Percentiles rank a stretch among this genome's conserved stretches.
phyloP scores from a whole-genome alignment of 2,888 invertebrate genomes.

The Heliconius ethilla region DNA sequence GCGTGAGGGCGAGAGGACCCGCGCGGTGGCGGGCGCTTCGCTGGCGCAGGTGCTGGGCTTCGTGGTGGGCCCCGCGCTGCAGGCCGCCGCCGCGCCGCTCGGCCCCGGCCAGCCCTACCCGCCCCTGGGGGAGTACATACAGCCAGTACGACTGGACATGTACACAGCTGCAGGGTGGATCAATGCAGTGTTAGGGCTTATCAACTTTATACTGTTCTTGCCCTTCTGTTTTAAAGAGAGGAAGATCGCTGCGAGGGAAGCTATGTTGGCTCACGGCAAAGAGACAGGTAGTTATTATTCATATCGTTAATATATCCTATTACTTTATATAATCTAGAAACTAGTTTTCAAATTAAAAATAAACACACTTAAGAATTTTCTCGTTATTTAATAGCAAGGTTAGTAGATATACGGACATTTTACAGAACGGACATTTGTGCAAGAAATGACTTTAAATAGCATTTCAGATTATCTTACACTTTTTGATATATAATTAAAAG shows the following conservation, averaged over 20 bases:
- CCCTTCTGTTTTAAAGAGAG: constrained; percentile 89
- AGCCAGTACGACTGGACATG: constrained; percentile 88
- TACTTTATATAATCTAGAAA: neutral
- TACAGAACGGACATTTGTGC: too few species aligned
- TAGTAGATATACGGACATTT: too few species aligned
- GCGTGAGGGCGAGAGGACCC: constrained; percentile 88
- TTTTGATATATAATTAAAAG: too few species aligned
- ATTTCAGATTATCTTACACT: too few species aligned
- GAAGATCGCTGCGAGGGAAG: constrained; percentile 89
- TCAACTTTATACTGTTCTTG: constrained; percentile 88
- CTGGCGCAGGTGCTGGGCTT: constrained; percentile 93
- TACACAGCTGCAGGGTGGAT: constrained; percentile 94
- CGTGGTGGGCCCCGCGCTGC: constrained; percentile 91
- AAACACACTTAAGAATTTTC: neutral
- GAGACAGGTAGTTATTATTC: constrained; percentile 74
- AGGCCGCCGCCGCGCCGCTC: constrained; percentile 90
- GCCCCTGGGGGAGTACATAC: constrained; percentile 72
- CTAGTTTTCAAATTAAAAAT: neutral
- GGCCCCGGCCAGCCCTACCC: constrained; percentile 80
- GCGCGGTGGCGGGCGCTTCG: constrained; percentile 91
- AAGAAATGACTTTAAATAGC: too few species aligned
- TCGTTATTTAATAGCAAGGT: neutral
- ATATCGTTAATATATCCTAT: neutral
- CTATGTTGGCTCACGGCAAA: constrained; percentile 88
- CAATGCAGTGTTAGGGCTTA: constrained; percentile 87